A percentile compares a stretch with the other conserved stretches of the same genome.
Evolutionary conservation across 2,888 invertebrate genomes (phyloP).

Genomic region (Abrostola tripartita): DNA sequence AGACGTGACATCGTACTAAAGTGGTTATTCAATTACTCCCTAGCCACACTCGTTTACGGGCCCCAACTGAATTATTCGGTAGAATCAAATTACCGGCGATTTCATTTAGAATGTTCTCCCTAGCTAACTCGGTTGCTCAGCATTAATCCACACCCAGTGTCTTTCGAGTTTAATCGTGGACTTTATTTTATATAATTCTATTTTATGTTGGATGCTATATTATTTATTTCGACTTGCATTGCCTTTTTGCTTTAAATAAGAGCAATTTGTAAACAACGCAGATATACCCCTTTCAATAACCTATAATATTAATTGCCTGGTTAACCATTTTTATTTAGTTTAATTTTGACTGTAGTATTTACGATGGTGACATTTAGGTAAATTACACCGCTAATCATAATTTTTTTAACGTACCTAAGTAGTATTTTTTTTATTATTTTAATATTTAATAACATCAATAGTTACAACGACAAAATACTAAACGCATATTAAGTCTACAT

Average conservation of each 20-base stretch:
- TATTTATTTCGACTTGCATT: slow-evolving; percentile 4
- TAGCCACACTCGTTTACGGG: slow-evolving; percentile 35
- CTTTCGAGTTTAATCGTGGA: slow-evolving; percentile 43
- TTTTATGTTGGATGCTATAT: slow-evolving; percentile 18
- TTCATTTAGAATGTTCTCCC: slow-evolving; percentile 56
- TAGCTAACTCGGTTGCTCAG: slow-evolving; percentile 27
- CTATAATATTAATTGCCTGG: neutral
- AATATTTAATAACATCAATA: too few relatives aligned
- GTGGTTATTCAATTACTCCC: slow-evolving; percentile 36
- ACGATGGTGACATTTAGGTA: too few relatives aligned
- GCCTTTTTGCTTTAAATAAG: neutral
- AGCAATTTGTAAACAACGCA: neutral
- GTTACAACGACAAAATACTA: too few relatives aligned
- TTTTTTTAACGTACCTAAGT: too few relatives aligned
- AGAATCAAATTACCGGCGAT: slow-evolving; percentile 63
- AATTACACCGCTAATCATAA: too few relatives aligned
- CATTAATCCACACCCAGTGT: slow-evolving; percentile 31
- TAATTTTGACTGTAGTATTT: too few relatives aligned
- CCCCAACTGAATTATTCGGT: slow-evolving; percentile 52
- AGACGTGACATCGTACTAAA: slow-evolving; percentile 23
- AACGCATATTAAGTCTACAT: too few relatives aligned
- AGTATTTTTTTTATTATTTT: too few relatives aligned
- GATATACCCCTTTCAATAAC: neutral
- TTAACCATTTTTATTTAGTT: too few relatives aligned
- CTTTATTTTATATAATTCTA: slow-evolving; percentile 29